phyloP scores from a whole-genome alignment of 2,113 vertebrate genomes.

The Alexandromys fortis region DNA sequence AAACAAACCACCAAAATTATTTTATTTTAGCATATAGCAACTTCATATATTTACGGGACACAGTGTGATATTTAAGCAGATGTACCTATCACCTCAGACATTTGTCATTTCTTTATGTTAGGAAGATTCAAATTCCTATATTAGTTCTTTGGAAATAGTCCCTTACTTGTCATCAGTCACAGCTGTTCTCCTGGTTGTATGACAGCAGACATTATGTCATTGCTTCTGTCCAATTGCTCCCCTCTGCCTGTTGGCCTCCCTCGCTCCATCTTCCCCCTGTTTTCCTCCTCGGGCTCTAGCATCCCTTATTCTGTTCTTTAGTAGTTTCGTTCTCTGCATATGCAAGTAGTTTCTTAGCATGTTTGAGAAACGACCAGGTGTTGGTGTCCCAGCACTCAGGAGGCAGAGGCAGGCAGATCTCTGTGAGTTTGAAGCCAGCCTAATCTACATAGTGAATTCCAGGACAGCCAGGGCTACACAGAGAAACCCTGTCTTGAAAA shows the following conservation, averaged over 20 bases:
- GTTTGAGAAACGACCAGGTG: neutral
- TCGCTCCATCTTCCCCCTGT: neutral
- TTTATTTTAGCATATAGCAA: neutral
- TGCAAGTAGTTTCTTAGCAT: constrained; percentile 16
- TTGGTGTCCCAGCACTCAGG: too few species aligned
- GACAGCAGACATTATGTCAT: neutral
- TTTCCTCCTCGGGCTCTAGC: too few species aligned
- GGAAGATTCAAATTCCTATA: neutral
- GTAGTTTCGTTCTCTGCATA: neutral
- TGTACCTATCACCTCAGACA: neutral
- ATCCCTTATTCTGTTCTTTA: neutral
- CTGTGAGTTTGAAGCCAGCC: too few species aligned
- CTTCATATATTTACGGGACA: neutral
- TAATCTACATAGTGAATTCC: too few species aligned
- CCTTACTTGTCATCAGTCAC: neutral
- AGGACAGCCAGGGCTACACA: too few species aligned
- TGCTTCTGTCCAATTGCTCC: neutral
- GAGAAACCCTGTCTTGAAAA: too few species aligned
- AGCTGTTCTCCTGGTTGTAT: neutral
- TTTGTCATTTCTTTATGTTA: neutral
- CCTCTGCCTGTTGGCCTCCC: neutral
- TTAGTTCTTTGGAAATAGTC: neutral
- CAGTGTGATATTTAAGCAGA: neutral
- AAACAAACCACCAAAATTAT: neutral
- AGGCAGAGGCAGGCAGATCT: too few species aligned